Percentiles rank a stretch among this genome's conserved stretches.
phyloP scores from a whole-genome alignment of 2,797 vertebrate species.

The Sciurus vulgaris region DNA sequence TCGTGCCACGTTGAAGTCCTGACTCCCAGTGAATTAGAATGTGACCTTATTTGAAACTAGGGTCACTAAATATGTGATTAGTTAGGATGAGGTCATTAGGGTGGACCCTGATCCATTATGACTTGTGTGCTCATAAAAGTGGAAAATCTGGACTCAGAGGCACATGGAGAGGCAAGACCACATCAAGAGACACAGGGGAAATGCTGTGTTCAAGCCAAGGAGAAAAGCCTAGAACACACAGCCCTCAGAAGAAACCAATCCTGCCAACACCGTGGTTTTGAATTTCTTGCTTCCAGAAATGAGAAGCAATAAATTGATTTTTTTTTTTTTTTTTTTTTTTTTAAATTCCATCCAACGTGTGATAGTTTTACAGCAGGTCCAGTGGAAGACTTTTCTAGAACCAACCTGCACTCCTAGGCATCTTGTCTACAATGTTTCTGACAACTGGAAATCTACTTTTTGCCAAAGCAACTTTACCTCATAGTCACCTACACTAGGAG shows the following conservation, averaged over 20 bases:
- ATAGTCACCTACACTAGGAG: rapidly evolving
- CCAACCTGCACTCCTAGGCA: neutral
- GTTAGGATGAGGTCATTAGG: neutral
- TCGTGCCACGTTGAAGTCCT: neutral
- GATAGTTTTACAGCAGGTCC: rapidly evolving
- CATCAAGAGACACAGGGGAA: neutral
- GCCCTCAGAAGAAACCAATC: neutral
- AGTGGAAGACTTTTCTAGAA: neutral
- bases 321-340: neutral
- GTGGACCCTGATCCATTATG: neutral
- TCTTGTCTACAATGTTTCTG: neutral
- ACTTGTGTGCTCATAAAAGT: neutral
- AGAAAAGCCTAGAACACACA: neutral
- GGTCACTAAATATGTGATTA: neutral
- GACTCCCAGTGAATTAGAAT: neutral
- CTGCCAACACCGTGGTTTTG: neutral
- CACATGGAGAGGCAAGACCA: neutral
- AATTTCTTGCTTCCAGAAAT: neutral
- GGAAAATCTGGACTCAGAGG: neutral
- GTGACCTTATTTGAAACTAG: neutral
- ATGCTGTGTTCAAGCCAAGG: neutral
- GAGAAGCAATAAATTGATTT: neutral
- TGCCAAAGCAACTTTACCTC: neutral
- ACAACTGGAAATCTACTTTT: neutral
- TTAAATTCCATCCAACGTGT: neutral